Conservation (phyloP, 2,113 vertebrate species). For the Xyliphius kryptos region DNA sequence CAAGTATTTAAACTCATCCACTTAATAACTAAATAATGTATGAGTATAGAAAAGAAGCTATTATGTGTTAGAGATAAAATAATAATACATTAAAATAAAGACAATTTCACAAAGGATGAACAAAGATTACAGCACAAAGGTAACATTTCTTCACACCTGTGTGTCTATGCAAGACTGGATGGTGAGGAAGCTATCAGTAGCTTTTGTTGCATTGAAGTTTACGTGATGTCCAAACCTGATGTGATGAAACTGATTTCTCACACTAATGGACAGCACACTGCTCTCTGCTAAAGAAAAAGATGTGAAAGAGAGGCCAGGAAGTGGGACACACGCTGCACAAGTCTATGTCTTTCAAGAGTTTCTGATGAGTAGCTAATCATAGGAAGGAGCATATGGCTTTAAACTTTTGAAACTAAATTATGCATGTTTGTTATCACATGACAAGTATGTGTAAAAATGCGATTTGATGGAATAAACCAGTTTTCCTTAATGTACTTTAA, state of each 20-base stretch:
- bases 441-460: constrained; percentile 46
- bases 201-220: constrained; percentile 12
- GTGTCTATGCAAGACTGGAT: constrained; percentile 10
- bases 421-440: neutral
- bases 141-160: constrained; percentile 13
- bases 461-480: constrained; percentile 45
- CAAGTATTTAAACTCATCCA: too few species aligned
- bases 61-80: too few species aligned
- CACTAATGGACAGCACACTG: constrained; percentile 27
- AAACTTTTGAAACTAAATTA: constrained; percentile 3
- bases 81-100: too few species aligned
- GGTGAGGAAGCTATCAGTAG: neutral
- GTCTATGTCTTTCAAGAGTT: neutral
- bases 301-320: constrained; percentile 23
- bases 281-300: constrained; percentile 28
- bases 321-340: constrained; percentile 20
- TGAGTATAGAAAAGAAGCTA: too few species aligned
- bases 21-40: too few species aligned
- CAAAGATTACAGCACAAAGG: neutral
- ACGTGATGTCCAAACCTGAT: constrained; percentile 19
- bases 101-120: too few species aligned
- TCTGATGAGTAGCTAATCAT: too few species aligned
- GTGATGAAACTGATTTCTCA: constrained; percentile 29
- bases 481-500: neutral
- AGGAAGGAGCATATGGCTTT: neutral